Evolutionary conservation across 1,140 invertebrate species (phyloP), one percentile per base, ranked within the genome.

Genomic region (Plutomurus gul): DNA sequence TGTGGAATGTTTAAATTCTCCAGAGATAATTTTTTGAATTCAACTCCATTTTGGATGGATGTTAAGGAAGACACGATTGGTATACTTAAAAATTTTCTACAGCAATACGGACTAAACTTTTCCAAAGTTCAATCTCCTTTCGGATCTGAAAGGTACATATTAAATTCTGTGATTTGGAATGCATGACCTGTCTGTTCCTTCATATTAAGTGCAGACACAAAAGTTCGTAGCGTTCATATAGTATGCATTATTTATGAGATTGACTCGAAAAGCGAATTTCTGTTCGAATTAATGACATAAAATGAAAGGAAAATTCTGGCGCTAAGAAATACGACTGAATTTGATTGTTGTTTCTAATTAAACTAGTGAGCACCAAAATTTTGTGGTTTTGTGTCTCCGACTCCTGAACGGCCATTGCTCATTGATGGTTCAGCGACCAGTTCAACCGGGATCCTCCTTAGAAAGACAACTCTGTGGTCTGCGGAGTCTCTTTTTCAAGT

Each of bases 21-120:
- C 25, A 70, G 40, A 27, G 47, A 40, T 16, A 75, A 20, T 37
- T 73, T 60, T 76, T 25, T 30, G 4, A 74, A 27, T 51, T 65
- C 75, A 51, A 47, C 85, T 51, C 89, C 90, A 11, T 91, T 91
- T 84, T 92, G 91, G 86, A 86, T 92, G 33, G 91, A 92, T 84
- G 86, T 92, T 16, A 88, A 91, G 82, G 90, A 91, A 84, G 87
- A 86, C 22, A 91, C 91, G 1, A 91, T 92, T 83, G 84, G 86
- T 7, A 84, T 88, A 8, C 85, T 92, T n/a, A 86, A 88, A 47
- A 84, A 85, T 5, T 91, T 92, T 84, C 85, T 92, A 22, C 88
- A 91, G 82, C 88, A 88, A 81, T 92, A 91, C 85, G 81, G 81
- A 25, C 47, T 80, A 0, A 65, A 77, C 39, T 82, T 80, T 76